Evolutionary conservation across 2,797 vertebrate genomes (phyloP).

Genomic region (Momotus momota): DNA sequence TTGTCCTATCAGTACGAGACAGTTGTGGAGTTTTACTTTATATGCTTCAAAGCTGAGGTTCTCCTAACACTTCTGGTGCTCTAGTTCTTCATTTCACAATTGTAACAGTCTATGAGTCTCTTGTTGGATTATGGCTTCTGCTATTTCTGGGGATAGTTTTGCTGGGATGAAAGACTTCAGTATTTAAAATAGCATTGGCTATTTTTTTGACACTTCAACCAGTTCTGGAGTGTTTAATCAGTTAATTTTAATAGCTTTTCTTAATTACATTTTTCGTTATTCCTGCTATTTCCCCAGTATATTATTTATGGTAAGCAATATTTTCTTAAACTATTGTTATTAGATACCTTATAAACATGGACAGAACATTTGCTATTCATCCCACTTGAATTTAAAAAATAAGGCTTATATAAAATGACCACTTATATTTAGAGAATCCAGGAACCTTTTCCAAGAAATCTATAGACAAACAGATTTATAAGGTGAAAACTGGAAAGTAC

Average conservation of each 20-base stretch:
- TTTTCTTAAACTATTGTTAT: background rate
- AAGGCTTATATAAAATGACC: background rate
- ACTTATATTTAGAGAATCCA: background rate
- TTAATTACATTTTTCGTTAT: background rate
- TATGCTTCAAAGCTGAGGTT: background rate
- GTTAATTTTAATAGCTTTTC: background rate
- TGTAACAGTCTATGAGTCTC: background rate
- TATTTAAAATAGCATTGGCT: background rate
- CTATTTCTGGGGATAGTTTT: background rate
- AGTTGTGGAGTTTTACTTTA: background rate
- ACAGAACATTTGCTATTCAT: background rate
- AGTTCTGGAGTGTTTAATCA: background rate
- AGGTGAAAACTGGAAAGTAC: slow-evolving; percentile 9
- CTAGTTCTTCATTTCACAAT: background rate
- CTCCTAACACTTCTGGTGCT: background rate
- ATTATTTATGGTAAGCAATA: background rate
- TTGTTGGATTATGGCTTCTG: background rate
- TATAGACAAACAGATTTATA: slow-evolving; percentile 40
- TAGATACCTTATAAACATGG: background rate
- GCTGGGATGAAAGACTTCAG: background rate
- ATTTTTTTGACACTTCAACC: background rate
- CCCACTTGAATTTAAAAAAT: background rate
- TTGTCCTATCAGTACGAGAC: background rate
- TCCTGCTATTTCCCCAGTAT: background rate
- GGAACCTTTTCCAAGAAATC: background rate